These are phyloP conservation scores for Arnoldichthys spilopterus DNA, from an alignment of 2,797 vertebrate genomes.

Conservation along the genomic window DNA sequence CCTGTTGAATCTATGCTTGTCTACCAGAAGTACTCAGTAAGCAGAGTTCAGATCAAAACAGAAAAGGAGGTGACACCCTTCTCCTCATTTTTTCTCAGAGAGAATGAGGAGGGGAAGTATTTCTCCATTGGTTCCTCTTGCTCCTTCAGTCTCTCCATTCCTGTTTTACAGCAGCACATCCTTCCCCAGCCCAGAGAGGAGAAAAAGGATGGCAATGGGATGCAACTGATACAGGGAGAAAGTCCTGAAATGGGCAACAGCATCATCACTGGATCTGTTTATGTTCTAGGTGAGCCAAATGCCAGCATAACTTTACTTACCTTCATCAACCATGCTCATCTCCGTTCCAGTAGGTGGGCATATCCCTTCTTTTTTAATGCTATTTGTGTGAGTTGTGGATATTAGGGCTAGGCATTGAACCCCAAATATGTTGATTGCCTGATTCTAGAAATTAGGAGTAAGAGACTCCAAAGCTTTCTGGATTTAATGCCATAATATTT, in stretches of 20 bases:
- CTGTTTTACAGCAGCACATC: slow-evolving; percentile 70
- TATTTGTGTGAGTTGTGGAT: neutral
- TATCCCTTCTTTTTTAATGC: neutral
- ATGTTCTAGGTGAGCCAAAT: neutral
- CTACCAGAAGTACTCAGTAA: neutral
- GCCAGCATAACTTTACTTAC: slow-evolving; percentile 21
- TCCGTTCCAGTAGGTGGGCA: slow-evolving; percentile 67
- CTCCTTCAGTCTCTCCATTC: slow-evolving; percentile 68
- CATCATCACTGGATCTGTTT: neutral
- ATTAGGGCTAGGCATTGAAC: too few species aligned
- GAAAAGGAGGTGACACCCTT: slow-evolving; percentile 64
- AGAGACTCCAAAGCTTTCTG: too few species aligned
- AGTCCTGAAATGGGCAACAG: neutral
- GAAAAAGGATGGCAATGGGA: neutral
- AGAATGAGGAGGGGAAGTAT: neutral
- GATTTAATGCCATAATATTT: too few species aligned
- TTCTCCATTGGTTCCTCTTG: too few species aligned
- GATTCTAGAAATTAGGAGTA: too few species aligned
- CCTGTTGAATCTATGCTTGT: neutral
- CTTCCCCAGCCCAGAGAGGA: slow-evolving; percentile 62
- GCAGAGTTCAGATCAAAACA: neutral
- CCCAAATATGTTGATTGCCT: too few species aligned
- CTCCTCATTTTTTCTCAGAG: slow-evolving; percentile 44
- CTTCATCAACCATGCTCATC: slow-evolving; percentile 45
- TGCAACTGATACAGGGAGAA: neutral